Percentiles rank a stretch among this genome's conserved stretches.
Evolutionary conservation across 2,797 vertebrate species (phyloP).

Genomic region (Hipposideros larvatus): DNA sequence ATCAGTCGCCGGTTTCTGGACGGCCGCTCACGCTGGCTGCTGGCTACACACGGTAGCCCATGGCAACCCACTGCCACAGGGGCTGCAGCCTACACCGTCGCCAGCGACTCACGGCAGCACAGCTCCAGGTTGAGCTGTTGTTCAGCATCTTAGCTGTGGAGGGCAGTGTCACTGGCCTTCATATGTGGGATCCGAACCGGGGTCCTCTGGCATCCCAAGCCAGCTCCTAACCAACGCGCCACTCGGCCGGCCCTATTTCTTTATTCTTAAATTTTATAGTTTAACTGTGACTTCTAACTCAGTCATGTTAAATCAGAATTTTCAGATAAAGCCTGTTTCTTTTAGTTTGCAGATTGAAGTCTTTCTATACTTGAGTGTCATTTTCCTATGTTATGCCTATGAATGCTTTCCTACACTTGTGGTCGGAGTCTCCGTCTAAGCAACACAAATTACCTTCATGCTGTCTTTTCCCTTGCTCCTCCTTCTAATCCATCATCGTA

Average conservation of each 20-base stretch:
- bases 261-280: not conserved
- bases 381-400: not conserved
- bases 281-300: not conserved
- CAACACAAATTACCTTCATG: not conserved
- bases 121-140: too few relatives aligned
- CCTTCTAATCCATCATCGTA: not conserved
- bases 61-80: too few relatives aligned
- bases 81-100: too few relatives aligned
- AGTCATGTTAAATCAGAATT: not conserved
- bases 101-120: too few relatives aligned
- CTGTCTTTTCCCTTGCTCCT: not conserved
- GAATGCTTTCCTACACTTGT: not conserved
- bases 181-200: too few relatives aligned
- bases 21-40: too few relatives aligned
- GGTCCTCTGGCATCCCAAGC: too few relatives aligned
- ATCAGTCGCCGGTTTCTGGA: too few relatives aligned
- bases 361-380: not conserved
- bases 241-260: not conserved
- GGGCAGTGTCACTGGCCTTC: too few relatives aligned
- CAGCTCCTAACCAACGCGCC: too few relatives aligned
- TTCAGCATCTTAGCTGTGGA: too few relatives aligned
- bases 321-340: not conserved
- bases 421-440: not conserved
- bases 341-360: not conserved
- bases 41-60: too few relatives aligned